phyloP scores from a whole-genome alignment of 2,888 invertebrate species.

The Pogonocherus hispidulus region DNA sequence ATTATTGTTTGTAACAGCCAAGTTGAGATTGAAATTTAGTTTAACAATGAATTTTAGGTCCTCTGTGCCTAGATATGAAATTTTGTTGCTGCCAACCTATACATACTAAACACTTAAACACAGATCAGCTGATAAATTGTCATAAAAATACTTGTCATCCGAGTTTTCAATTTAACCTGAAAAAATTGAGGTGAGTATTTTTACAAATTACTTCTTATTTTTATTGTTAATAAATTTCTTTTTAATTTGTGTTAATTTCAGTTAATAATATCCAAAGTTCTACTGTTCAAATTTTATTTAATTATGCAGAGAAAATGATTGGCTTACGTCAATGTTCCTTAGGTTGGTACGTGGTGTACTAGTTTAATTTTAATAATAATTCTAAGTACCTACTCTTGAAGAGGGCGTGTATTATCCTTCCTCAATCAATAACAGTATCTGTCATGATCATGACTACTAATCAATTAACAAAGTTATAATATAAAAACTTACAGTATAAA shows the following conservation, averaged over 20 bases:
- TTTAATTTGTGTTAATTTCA: slow-evolving; percentile 19
- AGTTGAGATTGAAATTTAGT: too few species aligned
- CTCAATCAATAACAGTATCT: too few species aligned
- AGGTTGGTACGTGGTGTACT: slow-evolving; percentile 36
- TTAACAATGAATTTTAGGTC: too few species aligned
- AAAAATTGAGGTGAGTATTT: slow-evolving; percentile 5
- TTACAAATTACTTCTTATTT: too few species aligned
- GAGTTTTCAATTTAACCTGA: not conserved
- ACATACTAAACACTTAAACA: not conserved
- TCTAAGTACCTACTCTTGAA: not conserved
- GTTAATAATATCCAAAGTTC: slow-evolving; percentile 7
- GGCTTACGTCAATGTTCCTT: slow-evolving; percentile 31
- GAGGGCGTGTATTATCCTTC: not conserved
- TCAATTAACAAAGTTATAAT: too few species aligned
- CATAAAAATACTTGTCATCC: not conserved
- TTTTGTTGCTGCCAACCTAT: not conserved
- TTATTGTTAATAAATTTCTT: too few species aligned
- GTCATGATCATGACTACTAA: too few species aligned
- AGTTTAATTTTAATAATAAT: too few species aligned
- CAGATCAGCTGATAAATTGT: not conserved
- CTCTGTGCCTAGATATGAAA: too few species aligned
- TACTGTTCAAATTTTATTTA: not conserved
- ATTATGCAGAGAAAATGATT: slow-evolving; percentile 9
- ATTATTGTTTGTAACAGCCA: too few species aligned
- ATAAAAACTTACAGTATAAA: too few species aligned